These are phyloP conservation scores for Myopa testacea DNA, from an alignment of 2,888 invertebrate genomes.

Conservation along the genomic window DNA sequence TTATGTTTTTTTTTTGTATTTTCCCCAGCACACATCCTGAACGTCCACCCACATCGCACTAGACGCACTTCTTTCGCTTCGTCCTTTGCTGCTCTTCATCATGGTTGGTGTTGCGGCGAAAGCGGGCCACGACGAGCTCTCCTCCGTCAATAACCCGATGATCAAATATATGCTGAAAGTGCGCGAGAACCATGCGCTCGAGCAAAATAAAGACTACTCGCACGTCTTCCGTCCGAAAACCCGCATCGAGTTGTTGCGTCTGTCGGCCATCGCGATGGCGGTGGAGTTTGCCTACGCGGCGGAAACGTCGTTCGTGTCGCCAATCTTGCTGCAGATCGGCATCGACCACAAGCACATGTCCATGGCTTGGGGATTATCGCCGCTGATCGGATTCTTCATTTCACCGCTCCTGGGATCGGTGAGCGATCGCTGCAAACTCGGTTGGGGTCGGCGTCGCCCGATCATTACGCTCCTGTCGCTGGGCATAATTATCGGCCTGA, in stretches of 20 bases:
- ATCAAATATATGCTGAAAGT: constrained; percentile 65
- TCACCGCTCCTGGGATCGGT: constrained; percentile 71
- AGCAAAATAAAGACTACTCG: constrained; percentile 65
- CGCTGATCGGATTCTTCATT: constrained; percentile 67
- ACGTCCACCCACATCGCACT: not conserved
- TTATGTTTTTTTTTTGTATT: constrained; percentile 4
- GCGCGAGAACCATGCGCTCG: constrained; percentile 64
- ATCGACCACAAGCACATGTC: constrained; percentile 74
- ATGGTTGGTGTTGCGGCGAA: constrained; percentile 64
- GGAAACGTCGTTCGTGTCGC: constrained; percentile 76
- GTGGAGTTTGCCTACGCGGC: constrained; percentile 77
- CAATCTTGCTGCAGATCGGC: constrained; percentile 73
- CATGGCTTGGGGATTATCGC: constrained; percentile 69
- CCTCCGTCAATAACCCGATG: constrained; percentile 63
- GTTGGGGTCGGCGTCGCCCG: constrained; percentile 72
- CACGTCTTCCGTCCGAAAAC: constrained; percentile 67
- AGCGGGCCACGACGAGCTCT: constrained; percentile 53
- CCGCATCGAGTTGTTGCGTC: constrained; percentile 62
- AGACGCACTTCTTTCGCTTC: not conserved
- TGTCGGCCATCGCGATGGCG: constrained; percentile 69
- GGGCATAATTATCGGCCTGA: constrained; percentile 72
- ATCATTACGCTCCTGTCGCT: constrained; percentile 73
- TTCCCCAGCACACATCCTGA: not conserved
- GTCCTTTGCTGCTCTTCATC: not conserved
- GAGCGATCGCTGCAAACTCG: constrained; percentile 72